Percentiles rank a stretch among this genome's conserved stretches.
Conservation (phyloP, 2,797 vertebrate species). For the Hippopotamyrus pictus region DNA sequence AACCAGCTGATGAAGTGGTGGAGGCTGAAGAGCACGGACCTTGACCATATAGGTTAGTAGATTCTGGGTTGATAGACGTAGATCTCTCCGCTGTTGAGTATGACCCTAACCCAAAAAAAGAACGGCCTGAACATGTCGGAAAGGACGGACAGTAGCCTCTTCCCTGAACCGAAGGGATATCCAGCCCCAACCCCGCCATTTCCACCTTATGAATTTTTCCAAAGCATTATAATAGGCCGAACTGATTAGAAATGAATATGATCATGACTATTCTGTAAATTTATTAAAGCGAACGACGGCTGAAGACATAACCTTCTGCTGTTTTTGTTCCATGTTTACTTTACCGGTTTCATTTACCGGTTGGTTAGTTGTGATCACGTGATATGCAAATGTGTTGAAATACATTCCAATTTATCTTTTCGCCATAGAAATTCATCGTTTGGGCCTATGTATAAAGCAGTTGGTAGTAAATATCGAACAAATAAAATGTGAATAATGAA, state of each 20-base stretch:
- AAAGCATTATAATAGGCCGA: neutral
- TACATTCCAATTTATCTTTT: neutral
- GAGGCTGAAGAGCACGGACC: conserved; percentile 37
- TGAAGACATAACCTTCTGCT: conserved; percentile 38
- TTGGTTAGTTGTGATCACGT: conserved; percentile 45
- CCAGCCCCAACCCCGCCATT: conserved; percentile 62
- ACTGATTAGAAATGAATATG: neutral
- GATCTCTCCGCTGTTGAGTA: conserved; percentile 49
- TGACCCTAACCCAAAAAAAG: conserved; percentile 41
- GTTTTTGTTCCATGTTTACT: conserved; percentile 31
- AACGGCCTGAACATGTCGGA: conserved; percentile 44
- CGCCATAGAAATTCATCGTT: neutral
- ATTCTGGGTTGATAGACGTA: conserved; percentile 29
- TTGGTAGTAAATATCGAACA: conserved; percentile 3
- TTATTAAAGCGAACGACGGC: conserved; percentile 24
- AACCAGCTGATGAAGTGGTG: conserved; percentile 49
- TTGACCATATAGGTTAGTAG: conserved; percentile 31
- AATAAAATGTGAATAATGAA: neutral
- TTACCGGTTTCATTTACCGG: conserved; percentile 36
- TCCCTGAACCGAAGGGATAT: conserved; percentile 38
- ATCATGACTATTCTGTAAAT: neutral
- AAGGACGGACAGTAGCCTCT: conserved; percentile 47
- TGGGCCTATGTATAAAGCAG: neutral
- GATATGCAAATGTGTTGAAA: conserved; percentile 39
- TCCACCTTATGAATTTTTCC: conserved; percentile 34